Percentiles rank a stretch among this genome's conserved stretches.
These are phyloP conservation scores for Parazoanthus darwini DNA, from an alignment of 92 coral and sea anemone species.

Conservation along the genomic window DNA sequence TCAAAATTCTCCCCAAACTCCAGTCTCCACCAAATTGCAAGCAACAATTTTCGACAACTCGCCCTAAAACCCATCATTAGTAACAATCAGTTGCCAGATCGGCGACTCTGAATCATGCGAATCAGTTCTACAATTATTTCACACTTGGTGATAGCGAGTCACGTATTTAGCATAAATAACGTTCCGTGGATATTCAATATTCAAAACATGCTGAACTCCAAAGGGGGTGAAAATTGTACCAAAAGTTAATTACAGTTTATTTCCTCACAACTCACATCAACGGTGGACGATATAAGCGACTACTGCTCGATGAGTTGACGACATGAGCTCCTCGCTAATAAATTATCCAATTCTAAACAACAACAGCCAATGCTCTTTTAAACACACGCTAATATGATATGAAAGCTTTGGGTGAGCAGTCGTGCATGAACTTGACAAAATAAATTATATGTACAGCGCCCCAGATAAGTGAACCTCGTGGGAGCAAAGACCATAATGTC, in stretches of 20 bases:
- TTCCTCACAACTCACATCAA: background rate
- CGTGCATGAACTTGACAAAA: slow-evolving; percentile 27
- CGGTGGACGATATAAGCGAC: background rate
- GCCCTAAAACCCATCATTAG: background rate
- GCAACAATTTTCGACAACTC: too few relatives aligned
- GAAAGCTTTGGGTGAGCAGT: slow-evolving; percentile 21
- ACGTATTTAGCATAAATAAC: slow-evolving; percentile 33
- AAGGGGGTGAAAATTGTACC: background rate
- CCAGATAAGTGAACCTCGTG: slow-evolving; percentile 12
- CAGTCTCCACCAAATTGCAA: background rate
- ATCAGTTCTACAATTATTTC: slow-evolving; percentile 4
- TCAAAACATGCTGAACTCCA: slow-evolving; percentile 18
- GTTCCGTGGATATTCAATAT: slow-evolving; percentile 29
- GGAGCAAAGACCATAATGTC: background rate
- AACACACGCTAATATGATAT: background rate
- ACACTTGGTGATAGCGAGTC: background rate
- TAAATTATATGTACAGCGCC: slow-evolving; percentile 23
- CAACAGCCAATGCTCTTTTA: background rate
- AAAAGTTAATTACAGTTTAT: background rate
- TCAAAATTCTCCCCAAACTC: background rate
- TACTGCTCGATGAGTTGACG: background rate
- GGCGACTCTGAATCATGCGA: background rate
- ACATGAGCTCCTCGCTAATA: slow-evolving; percentile 2
- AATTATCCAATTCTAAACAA: slow-evolving; percentile 19
- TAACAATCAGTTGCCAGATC: background rate